Evolutionary conservation across 2,113 vertebrate species (phyloP).

Genomic region (Gobius niger): DNA sequence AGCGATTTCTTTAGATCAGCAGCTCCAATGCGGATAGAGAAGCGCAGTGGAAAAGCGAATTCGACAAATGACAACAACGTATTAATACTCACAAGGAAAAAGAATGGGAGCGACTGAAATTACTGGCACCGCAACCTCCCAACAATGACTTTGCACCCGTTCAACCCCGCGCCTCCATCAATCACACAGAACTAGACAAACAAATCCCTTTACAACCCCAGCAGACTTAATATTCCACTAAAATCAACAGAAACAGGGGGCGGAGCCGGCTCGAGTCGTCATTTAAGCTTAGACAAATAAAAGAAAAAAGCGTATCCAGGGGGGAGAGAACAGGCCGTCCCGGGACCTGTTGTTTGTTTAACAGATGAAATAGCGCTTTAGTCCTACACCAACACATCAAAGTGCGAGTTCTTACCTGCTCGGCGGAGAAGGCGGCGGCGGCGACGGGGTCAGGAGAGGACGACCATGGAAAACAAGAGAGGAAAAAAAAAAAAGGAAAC

Average conservation of each 20-base stretch:
- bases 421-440: not conserved
- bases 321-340: conserved; percentile 11
- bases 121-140: not conserved
- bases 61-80: too few species aligned
- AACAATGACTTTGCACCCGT: not conserved
- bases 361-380: conserved; percentile 9
- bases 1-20: too few species aligned
- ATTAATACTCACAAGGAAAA: too few species aligned
- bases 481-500: not conserved
- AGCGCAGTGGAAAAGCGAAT: too few species aligned
- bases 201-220: conserved; percentile 53
- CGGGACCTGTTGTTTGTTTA: conserved; percentile 42
- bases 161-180: not conserved
- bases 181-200: conserved; percentile 31
- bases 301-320: conserved; percentile 21
- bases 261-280: conserved; percentile 15
- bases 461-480: not conserved
- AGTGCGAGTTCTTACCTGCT: conserved; percentile 3
- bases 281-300: conserved; percentile 20
- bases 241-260: conserved; percentile 48
- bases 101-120: too few species aligned
- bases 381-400: conserved; percentile 1
- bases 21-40: too few species aligned
- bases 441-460: not conserved
- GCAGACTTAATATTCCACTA: conserved; percentile 63